Base-by-base conservation (phyloP, 1,140 invertebrate species). In the Sinella curviseta region DNA sequence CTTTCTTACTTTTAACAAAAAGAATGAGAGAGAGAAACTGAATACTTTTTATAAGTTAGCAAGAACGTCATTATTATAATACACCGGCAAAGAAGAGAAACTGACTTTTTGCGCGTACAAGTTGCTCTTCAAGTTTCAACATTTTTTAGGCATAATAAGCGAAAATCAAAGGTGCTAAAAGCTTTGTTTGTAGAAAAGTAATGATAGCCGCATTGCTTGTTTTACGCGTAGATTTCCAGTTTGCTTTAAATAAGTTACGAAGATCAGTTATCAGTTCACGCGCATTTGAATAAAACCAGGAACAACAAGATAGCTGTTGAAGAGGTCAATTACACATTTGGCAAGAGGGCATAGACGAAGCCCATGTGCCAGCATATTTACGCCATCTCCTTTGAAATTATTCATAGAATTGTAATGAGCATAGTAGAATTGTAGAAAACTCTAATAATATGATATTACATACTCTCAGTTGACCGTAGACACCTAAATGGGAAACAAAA, bases 281-380 rank as follows among this genome's bases (percentile, higher is more conserved):
- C n/a, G n/a, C n/a, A n/a, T n/a, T n/a, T n/a, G n/a, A n/a, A n/a
- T n/a, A 8, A 24, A 60, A 60, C 55, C 55, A 60, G 55, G 55
- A 60, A 60, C 55, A 60, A 48, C 4, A n/a, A n/a, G n/a, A n/a
- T n/a, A n/a, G n/a, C n/a, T n/a, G n/a, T n/a, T 60, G 55, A n/a
- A 60, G n/a, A 60, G 55, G 55, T 60, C 55, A 60, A 60, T 60
- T 60, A 60, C 55, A 60, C 55, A 60, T 24, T 60, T 60, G 55
- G 55, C 55, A 60, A 60, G 3, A 60, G 8, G 55, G 55, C n/a
- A 60, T 17, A 60, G 24, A 60, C 3, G 55, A n/a, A n/a, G n/a
- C n/a, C n/a, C n/a, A n/a, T n/a, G n/a, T n/a, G n/a, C n/a, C n/a
- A n/a, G n/a, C n/a, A n/a, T n/a, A n/a, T n/a, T n/a, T n/a, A n/a